Evolutionary conservation across 1,140 invertebrate species (phyloP).

Genomic region (Eurosta solidaginis): DNA sequence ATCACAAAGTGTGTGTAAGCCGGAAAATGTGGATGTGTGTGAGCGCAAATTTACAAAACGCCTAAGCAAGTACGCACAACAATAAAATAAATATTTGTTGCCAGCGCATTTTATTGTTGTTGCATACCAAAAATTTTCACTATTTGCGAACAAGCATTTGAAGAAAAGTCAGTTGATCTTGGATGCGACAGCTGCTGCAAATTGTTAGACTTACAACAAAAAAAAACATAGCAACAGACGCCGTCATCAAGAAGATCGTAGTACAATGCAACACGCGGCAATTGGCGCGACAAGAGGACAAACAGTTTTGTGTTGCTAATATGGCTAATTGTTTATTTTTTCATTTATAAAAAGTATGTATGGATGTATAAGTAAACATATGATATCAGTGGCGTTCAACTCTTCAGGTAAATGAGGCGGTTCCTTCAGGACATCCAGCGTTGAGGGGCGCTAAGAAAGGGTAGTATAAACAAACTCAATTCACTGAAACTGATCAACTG

Average conservation of each 20-base stretch:
- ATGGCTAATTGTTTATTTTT: neutral
- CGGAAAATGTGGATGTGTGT: neutral
- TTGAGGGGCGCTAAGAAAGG: too few relatives aligned
- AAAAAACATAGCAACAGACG: too few relatives aligned
- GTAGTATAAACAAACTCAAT: too few relatives aligned
- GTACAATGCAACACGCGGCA: neutral
- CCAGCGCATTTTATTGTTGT: neutral
- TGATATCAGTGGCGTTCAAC: too few relatives aligned
- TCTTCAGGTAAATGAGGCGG: too few relatives aligned
- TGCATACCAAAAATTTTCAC: neutral
- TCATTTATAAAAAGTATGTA: too few relatives aligned
- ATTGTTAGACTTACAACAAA: neutral
- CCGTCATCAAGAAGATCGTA: neutral
- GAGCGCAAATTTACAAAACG: too few relatives aligned
- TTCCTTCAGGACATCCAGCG: too few relatives aligned
- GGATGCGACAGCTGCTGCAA: neutral
- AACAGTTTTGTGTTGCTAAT: neutral
- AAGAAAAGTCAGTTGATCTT: slow-evolving; percentile 17
- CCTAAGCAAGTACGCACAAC: neutral
- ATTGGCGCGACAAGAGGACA: neutral
- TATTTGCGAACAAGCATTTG: slow-evolving; percentile 12
- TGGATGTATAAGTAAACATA: too few relatives aligned
- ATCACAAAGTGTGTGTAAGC: neutral
- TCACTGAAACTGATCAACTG: too few relatives aligned
- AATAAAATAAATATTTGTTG: neutral